Conservation (phyloP, 2,888 invertebrate genomes). For the Dicyrtomina minuta region DNA sequence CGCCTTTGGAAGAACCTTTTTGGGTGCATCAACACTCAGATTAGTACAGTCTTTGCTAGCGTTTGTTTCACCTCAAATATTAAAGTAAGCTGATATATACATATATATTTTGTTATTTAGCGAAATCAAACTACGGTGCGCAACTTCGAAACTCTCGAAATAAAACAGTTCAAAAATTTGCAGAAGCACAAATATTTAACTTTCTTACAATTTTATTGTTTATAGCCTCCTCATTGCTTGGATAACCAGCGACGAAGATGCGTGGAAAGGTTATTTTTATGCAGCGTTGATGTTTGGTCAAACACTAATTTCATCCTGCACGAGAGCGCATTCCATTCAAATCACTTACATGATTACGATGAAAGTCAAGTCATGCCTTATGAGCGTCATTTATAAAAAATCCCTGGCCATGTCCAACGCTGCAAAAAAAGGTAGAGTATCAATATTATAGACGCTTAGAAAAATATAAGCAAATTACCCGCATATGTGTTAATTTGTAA, state of each 20-base stretch:
- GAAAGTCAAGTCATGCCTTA: slow-evolving; percentile 61
- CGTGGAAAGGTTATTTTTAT: slow-evolving; percentile 64
- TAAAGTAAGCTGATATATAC: slow-evolving; percentile 71
- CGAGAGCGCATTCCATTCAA: slow-evolving; percentile 63
- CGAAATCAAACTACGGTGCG: too few species aligned
- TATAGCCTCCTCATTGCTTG: slow-evolving; percentile 3
- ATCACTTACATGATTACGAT: slow-evolving; percentile 62
- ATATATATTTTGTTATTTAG: too few species aligned
- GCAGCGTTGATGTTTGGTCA: slow-evolving; percentile 61
- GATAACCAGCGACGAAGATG: slow-evolving; percentile 35
- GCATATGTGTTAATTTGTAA: too few species aligned
- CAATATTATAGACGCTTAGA: too few species aligned
- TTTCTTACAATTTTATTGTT: too few species aligned
- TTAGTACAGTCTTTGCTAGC: slow-evolving; percentile 78
- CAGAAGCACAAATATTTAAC: too few species aligned
- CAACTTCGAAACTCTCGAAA: too few species aligned
- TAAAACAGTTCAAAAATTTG: too few species aligned
- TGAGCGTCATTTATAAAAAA: slow-evolving; percentile 63
- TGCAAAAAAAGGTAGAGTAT: slow-evolving; percentile 46
- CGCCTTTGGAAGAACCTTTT: slow-evolving; percentile 82
- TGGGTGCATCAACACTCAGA: slow-evolving; percentile 83
- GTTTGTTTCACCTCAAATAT: slow-evolving; percentile 85
- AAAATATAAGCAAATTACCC: too few species aligned
- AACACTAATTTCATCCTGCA: slow-evolving; percentile 60
- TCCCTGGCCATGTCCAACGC: slow-evolving; percentile 51